Evolutionary conservation across 2,797 vertebrate species (phyloP), one percentile per base, ranked within the genome.

Genomic region (Cyprinodon diabolis): DNA sequence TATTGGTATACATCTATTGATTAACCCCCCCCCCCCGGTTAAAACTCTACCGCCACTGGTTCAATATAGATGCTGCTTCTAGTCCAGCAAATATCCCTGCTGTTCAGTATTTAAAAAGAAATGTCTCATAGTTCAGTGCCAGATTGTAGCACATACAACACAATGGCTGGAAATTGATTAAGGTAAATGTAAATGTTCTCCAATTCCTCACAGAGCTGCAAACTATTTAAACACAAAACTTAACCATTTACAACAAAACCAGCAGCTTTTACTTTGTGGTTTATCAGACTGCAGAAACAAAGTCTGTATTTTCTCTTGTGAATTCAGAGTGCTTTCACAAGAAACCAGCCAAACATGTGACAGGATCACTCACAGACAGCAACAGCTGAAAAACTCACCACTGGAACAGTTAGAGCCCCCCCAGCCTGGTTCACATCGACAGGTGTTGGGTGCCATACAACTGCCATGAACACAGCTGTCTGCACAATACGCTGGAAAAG

Each of bases 341-440:
- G 82, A 75, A 74, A 76, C 3, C 68, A 71, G 23, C 80, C 71
- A 71, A 66, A 86, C 66, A 78, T 56, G 80, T 57, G 70, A 75
- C 49, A 30, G 14, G 52, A 58, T 17, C 45, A 52, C 40, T 78
- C 66, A 90, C 77, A 74, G 90, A 92, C 88, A 88, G 86, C 86
- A 86, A 72, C 92, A 92, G 90, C 94, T 97, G 97, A 80, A 83
- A 54, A 85, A 97, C 98, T 99, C 94, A 99, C 98, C 97, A 86
- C 98, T 98, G 86, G 97, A 98, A 93, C 98, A 99, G 94, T 99
- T 95, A 90, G 95, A 94, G 83, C 97, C 97, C 84, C 97, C 97
- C 98, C 98, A 99, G 84, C 97, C 98, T 9, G 98, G 97, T 93
- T 99, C 98, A 89, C 98, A 99, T 92, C 97, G 97, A 95, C 98